phyloP scores from a whole-genome alignment of 2,113 vertebrate genomes.

The Notarius quadriscutis region DNA sequence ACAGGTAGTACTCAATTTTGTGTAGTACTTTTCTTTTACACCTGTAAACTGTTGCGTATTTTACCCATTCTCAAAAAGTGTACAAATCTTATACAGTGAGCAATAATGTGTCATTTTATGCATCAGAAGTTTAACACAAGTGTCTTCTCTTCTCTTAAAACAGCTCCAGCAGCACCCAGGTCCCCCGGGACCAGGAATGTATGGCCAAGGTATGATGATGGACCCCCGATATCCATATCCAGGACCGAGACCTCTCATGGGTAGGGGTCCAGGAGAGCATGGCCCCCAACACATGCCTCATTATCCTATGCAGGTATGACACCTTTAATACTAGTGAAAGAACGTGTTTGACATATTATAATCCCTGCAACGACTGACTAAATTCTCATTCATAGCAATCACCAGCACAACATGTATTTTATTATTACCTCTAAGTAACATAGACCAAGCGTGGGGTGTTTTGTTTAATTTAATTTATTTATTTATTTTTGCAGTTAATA shows the following conservation, averaged over 20 bases:
- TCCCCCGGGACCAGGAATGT: slow-evolving; percentile 74
- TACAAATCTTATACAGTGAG: neutral
- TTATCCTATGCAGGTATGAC: slow-evolving; percentile 83
- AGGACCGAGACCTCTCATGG: slow-evolving; percentile 74
- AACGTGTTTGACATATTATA: neutral
- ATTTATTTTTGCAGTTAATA: neutral
- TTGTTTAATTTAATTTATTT: too few relatives aligned
- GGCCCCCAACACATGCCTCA: slow-evolving; percentile 73
- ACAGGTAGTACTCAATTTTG: neutral
- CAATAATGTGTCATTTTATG: neutral
- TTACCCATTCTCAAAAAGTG: neutral
- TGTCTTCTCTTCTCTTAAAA: neutral
- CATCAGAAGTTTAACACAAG: neutral
- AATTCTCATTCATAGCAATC: neutral
- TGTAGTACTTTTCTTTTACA: neutral
- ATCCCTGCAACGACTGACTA: too few relatives aligned
- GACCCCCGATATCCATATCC: slow-evolving; percentile 76
- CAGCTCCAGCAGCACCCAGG: slow-evolving; percentile 69
- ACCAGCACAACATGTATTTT: neutral
- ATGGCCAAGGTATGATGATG: slow-evolving; percentile 75
- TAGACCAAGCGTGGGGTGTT: neutral
- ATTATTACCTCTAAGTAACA: neutral
- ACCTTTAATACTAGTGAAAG: too few relatives aligned
- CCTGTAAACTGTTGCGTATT: neutral
- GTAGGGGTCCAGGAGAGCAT: slow-evolving; percentile 75